These are phyloP conservation scores for Paramuricea clavata DNA, from an alignment of 92 coral and sea anemone genomes.

Conservation along the genomic window DNA sequence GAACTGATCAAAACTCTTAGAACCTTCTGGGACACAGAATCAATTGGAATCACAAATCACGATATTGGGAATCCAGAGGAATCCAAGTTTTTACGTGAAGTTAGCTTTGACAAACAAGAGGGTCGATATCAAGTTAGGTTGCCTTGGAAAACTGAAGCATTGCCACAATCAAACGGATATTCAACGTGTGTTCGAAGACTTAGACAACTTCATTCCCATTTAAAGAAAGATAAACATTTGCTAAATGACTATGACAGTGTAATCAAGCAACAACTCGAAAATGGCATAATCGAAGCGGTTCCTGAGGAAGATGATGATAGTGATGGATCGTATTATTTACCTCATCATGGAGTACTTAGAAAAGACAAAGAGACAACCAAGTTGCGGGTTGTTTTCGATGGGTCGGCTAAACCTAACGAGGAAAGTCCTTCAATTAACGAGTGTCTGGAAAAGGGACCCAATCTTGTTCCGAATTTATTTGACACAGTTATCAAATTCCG, in stretches of 20 bases:
- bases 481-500: background rate
- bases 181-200: background rate
- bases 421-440: background rate
- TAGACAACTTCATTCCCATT: background rate
- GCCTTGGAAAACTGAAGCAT: background rate
- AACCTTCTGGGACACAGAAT: slow-evolving; percentile 1
- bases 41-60: background rate
- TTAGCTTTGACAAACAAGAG: background rate
- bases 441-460: background rate
- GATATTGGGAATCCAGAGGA: background rate
- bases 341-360: slow-evolving; percentile 4
- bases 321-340: background rate
- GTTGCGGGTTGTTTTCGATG: background rate
- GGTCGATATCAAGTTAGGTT: slow-evolving; percentile 2
- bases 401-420: background rate
- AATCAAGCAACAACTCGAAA: background rate
- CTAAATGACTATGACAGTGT: background rate
- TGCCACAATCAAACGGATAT: background rate
- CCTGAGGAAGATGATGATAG: background rate
- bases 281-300: background rate
- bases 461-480: background rate
- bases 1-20: background rate
- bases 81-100: background rate
- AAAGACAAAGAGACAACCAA: slow-evolving; percentile 5
- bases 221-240: slow-evolving; percentile 6